Conservation (phyloP, 2,113 vertebrate species). For the Xenus cinereus region DNA sequence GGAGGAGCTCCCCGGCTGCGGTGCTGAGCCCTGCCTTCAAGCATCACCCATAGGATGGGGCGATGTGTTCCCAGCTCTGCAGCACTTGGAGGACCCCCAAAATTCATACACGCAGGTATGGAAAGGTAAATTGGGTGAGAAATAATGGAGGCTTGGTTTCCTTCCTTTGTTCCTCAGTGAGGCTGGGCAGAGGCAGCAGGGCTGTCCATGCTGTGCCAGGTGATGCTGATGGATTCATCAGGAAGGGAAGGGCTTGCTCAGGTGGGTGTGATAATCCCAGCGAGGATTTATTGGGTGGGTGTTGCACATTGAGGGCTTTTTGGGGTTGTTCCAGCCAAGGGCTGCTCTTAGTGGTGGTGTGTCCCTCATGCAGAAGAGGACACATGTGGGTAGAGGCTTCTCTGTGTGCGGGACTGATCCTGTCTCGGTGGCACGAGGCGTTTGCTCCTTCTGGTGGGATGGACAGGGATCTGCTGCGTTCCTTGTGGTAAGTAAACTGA, state of each 20-base stretch:
- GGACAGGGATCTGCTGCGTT: accelerated
- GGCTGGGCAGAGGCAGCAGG: background rate
- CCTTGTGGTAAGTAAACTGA: accelerated
- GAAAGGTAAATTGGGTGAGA: background rate
- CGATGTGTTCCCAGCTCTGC: accelerated
- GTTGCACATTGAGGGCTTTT: accelerated
- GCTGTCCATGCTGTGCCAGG: background rate
- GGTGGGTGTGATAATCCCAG: background rate
- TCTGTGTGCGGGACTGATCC: accelerated
- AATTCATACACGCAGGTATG: accelerated
- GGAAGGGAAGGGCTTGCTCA: background rate
- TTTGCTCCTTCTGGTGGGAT: background rate
- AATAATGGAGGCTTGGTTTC: accelerated
- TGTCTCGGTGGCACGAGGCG: accelerated
- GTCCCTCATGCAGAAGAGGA: accelerated
- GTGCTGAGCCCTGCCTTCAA: background rate
- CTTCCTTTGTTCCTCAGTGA: accelerated
- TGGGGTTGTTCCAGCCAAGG: accelerated
- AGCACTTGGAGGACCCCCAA: background rate
- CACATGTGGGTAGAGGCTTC: accelerated
- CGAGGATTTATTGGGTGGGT: background rate
- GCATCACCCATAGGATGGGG: background rate
- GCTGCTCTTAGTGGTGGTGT: accelerated
- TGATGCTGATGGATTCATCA: accelerated
- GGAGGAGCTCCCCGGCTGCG: background rate